phyloP scores from a whole-genome alignment of 2,797 vertebrate species.

The Austrolebias charrua region DNA sequence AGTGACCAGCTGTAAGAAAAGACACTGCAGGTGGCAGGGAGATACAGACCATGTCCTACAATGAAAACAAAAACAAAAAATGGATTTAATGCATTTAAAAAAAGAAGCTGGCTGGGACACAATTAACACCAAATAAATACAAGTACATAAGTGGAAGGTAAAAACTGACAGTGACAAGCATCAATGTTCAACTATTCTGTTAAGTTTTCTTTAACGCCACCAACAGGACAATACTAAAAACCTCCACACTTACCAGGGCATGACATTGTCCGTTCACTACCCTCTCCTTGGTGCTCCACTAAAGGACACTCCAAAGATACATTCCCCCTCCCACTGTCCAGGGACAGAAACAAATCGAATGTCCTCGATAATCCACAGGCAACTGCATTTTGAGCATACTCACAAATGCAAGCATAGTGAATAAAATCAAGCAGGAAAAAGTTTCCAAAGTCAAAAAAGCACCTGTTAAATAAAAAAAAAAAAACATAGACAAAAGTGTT shows the following conservation, averaged over 20 bases:
- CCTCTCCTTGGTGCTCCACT: conserved; percentile 66
- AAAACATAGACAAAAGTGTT: neutral
- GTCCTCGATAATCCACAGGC: conserved; percentile 53
- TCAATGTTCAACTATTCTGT: conserved; percentile 8
- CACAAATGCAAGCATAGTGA: conserved; percentile 34
- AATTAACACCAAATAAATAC: neutral
- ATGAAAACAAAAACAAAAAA: conserved; percentile 8
- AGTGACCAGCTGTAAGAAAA: conserved; percentile 7
- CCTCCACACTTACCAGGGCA: conserved; percentile 78
- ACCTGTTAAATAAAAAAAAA: neutral
- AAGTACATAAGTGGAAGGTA: neutral
- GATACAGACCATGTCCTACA: neutral
- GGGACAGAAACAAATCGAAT: conserved; percentile 73
- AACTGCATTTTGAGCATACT: conserved; percentile 46
- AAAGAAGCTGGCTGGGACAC: neutral
- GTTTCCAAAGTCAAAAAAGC: neutral
- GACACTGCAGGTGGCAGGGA: neutral
- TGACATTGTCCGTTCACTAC: conserved; percentile 71
- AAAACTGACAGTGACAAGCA: neutral
- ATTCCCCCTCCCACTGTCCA: conserved; percentile 67
- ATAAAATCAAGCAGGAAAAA: neutral
- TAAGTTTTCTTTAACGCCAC: conserved; percentile 51
- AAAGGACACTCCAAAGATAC: conserved; percentile 75
- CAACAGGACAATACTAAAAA: conserved; percentile 70
- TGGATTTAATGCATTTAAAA: conserved; percentile 9